phyloP scores from a whole-genome alignment of 2,797 vertebrate genomes.

The Anguilla anguilla region DNA sequence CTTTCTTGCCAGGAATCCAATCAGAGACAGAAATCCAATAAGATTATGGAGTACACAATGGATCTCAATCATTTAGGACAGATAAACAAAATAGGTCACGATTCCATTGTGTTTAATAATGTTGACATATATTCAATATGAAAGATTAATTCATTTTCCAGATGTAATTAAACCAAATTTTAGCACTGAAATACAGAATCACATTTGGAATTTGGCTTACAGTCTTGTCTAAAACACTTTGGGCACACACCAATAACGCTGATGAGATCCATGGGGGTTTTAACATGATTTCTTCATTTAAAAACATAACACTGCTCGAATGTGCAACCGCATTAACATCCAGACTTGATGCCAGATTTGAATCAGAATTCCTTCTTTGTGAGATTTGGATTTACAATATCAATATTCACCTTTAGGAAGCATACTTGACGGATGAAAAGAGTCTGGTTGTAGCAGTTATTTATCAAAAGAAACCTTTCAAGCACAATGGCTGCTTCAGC shows the following conservation, averaged over 20 bases:
- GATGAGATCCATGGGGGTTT: not conserved
- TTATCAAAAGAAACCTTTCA: not conserved
- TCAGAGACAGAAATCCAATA: slow-evolving; percentile 61
- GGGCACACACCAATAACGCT: not conserved
- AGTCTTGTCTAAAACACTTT: not conserved
- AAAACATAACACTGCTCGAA: not conserved
- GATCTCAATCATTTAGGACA: slow-evolving; percentile 42
- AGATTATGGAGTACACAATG: slow-evolving; percentile 46
- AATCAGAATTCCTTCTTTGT: not conserved
- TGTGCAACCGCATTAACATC: not conserved
- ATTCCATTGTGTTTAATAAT: slow-evolving; percentile 5
- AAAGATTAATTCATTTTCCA: not conserved
- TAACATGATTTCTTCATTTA: not conserved
- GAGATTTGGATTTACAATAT: not conserved
- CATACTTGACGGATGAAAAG: not conserved
- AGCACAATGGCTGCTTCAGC: not conserved
- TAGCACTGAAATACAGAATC: not conserved
- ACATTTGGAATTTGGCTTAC: not conserved
- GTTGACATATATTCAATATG: not conserved
- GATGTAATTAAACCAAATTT: not conserved
- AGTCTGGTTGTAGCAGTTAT: not conserved
- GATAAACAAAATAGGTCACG: slow-evolving; percentile 12
- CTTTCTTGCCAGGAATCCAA: slow-evolving; percentile 60
- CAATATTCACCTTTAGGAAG: not conserved
- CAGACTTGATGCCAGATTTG: not conserved